These are phyloP conservation scores for Mus caroli DNA, from an alignment of 2,797 vertebrate genomes.

Conservation along the genomic window DNA sequence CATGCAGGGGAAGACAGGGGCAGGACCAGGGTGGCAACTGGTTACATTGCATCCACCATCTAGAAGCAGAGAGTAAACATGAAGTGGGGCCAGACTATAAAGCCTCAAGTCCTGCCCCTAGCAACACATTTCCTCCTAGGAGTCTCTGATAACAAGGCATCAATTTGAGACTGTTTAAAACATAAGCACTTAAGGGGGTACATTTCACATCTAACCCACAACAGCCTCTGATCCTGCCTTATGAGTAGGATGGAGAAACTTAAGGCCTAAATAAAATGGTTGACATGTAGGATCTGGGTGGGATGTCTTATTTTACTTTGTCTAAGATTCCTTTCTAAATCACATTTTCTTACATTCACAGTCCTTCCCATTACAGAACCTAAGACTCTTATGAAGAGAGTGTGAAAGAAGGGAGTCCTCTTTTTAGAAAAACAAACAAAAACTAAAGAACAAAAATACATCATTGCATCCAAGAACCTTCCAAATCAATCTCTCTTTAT, in stretches of 20 bases:
- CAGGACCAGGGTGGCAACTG: background rate
- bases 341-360: background rate
- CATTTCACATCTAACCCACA: background rate
- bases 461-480: background rate
- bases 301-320: background rate
- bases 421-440: background rate
- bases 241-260: background rate
- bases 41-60: background rate
- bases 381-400: background rate
- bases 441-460: background rate
- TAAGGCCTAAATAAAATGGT: background rate
- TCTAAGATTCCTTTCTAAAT: background rate
- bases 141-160: background rate
- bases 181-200: background rate
- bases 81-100: background rate
- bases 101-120: background rate
- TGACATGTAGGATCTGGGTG: accelerated
- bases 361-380: background rate
- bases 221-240: background rate
- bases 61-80: background rate
- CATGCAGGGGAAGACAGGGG: background rate
- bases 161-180: background rate
- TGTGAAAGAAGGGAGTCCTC: background rate
- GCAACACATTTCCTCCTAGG: background rate
- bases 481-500: background rate